phyloP scores from a whole-genome alignment of 2,888 invertebrate species.

The Eledone cirrhosa region DNA sequence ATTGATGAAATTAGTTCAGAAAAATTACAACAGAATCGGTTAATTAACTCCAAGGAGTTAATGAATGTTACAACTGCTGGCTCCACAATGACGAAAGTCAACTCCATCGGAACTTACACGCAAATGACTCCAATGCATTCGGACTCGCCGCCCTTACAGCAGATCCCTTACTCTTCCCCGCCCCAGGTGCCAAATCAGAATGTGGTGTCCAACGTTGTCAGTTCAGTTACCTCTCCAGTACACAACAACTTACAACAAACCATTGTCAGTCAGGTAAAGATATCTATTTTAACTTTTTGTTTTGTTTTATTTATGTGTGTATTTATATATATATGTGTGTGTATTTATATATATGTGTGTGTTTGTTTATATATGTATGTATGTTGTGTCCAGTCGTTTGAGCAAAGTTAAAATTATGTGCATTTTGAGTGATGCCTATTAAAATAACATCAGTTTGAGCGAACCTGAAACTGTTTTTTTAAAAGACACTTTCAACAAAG shows the following conservation, averaged over 20 bases:
- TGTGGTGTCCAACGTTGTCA: conserved; percentile 5
- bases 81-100: conserved; percentile 14
- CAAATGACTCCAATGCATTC: conserved; percentile 21
- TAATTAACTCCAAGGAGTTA: conserved; percentile 12
- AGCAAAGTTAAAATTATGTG: too few species aligned
- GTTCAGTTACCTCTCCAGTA: neutral
- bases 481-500: too few species aligned
- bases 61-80: conserved; percentile 12
- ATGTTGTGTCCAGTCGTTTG: too few species aligned
- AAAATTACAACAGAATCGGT: conserved; percentile 1
- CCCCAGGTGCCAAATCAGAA: conserved; percentile 5
- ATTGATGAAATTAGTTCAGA: conserved; percentile 11
- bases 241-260: conserved; percentile 26
- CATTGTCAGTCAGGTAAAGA: conserved; percentile 20
- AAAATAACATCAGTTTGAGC: too few species aligned
- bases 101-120: conserved; percentile 11
- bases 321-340: too few species aligned
- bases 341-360: too few species aligned
- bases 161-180: conserved; percentile 17
- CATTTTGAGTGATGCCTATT: too few species aligned
- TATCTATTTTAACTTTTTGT: too few species aligned
- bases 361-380: too few species aligned
- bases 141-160: conserved; percentile 16
- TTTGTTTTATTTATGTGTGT: too few species aligned
- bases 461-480: too few species aligned